Conservation (phyloP, 2,797 vertebrate genomes). For the Coccyzus lansbergi region DNA sequence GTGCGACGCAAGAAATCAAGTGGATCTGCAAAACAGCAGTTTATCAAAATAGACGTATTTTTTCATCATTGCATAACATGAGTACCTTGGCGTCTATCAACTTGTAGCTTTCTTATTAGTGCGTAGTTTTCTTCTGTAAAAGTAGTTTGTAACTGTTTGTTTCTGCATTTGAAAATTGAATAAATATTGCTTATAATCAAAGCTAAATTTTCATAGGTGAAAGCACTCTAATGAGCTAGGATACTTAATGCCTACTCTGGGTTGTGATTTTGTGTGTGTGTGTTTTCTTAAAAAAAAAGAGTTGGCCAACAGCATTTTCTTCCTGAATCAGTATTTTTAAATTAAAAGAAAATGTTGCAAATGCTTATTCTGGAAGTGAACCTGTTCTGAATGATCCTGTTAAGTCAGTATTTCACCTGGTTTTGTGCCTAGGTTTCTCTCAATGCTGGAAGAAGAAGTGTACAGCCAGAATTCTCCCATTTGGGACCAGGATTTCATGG, state of each 20-base stretch:
- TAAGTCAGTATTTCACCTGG: not conserved
- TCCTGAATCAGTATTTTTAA: not conserved
- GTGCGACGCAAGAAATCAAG: not conserved
- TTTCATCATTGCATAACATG: not conserved
- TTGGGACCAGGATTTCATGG: slow-evolving; percentile 94
- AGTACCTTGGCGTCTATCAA: not conserved
- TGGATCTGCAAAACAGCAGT: not conserved
- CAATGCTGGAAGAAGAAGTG: slow-evolving; percentile 98
- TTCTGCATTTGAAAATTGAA: not conserved
- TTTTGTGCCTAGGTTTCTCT: slow-evolving; percentile 87
- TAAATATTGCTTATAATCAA: not conserved
- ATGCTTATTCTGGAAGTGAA: not conserved
- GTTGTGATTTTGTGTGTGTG: not conserved
- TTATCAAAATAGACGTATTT: not conserved
- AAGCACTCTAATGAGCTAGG: not conserved
- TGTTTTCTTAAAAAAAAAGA: not conserved
- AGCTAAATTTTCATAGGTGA: not conserved
- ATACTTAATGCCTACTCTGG: not conserved
- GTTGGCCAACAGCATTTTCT: not conserved
- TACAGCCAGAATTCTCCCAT: slow-evolving; percentile 97
- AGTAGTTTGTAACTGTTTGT: not conserved
- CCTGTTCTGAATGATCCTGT: not conserved
- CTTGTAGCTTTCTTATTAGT: not conserved
- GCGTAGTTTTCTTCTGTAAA: not conserved
- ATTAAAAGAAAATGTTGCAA: not conserved